Conservation (phyloP, 2,888 invertebrate species). For the Euphydryas editha region DNA sequence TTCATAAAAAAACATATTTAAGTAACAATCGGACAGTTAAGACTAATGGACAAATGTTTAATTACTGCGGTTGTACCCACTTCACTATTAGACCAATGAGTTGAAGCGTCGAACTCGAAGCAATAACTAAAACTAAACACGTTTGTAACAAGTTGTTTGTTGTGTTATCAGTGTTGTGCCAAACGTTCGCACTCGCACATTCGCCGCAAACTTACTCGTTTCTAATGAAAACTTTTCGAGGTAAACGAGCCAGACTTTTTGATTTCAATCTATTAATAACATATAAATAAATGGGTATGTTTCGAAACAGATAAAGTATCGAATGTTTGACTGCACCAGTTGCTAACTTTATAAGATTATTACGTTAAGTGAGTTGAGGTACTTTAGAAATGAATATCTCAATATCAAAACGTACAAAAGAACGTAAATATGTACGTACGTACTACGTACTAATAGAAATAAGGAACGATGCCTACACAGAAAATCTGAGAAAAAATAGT, state of each 20-base stretch:
- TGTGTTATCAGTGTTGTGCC: conserved; percentile 81
- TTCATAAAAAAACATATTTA: neutral
- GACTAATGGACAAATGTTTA: conserved; percentile 52
- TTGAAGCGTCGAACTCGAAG: conserved; percentile 79
- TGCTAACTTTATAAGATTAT: neutral
- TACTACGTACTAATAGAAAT: neutral
- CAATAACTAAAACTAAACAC: conserved; percentile 83
- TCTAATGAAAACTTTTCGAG: conserved; percentile 79
- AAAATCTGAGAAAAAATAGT: too few relatives aligned
- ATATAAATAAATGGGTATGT: conserved; percentile 13
- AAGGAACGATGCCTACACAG: too few relatives aligned
- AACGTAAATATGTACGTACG: too few relatives aligned
- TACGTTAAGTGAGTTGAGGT: neutral
- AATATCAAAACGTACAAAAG: neutral
- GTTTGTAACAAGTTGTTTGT: conserved; percentile 84
- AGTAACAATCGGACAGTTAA: neutral
- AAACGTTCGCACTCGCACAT: conserved; percentile 75
- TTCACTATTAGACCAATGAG: conserved; percentile 80
- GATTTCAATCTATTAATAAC: conserved; percentile 47
- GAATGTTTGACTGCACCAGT: conserved; percentile 5
- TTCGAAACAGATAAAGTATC: conserved; percentile 11
- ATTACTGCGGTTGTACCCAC: conserved; percentile 66
- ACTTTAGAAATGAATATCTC: neutral
- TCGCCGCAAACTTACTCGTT: conserved; percentile 73
- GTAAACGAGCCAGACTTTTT: conserved; percentile 54